These are phyloP conservation scores for Heterodera filipjevi DNA, from an alignment of 2,888 invertebrate genomes.

Conservation along the genomic window DNA sequence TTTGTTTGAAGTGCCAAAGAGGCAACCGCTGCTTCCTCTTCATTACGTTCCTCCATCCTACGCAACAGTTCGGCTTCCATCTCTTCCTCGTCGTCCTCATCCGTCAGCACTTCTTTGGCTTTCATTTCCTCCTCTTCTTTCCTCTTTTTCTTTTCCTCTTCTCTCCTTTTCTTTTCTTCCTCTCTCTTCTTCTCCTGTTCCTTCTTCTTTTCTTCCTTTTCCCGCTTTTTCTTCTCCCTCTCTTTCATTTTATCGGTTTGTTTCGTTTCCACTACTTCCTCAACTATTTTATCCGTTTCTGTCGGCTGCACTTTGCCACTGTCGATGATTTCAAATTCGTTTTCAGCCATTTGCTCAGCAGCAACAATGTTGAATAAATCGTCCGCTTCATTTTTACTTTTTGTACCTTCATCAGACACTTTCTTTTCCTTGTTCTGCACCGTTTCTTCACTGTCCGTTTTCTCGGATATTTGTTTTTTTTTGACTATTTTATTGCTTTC, in stretches of 20 bases:
- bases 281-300: background rate
- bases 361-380: background rate
- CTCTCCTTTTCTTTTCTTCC: background rate
- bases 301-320: conserved; percentile 13
- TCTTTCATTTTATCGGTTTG: background rate
- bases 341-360: background rate
- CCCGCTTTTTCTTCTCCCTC: background rate
- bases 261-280: background rate
- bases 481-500: background rate
- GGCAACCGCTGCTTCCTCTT: conserved; percentile 30
- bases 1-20: conserved; percentile 10
- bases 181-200: background rate
- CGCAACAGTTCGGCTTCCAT: conserved; percentile 33
- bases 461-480: background rate
- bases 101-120: background rate
- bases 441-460: background rate
- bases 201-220: background rate
- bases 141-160: background rate
- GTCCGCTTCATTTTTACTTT: background rate
- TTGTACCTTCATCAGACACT: background rate
- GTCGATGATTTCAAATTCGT: conserved; percentile 18
- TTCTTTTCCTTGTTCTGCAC: background rate
- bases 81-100: conserved; percentile 15
- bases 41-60: conserved; percentile 24
- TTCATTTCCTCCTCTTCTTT: background rate